These are phyloP conservation scores for Phyllotreta cruciferae DNA, from an alignment of 2,888 invertebrate genomes.

Conservation along the genomic window DNA sequence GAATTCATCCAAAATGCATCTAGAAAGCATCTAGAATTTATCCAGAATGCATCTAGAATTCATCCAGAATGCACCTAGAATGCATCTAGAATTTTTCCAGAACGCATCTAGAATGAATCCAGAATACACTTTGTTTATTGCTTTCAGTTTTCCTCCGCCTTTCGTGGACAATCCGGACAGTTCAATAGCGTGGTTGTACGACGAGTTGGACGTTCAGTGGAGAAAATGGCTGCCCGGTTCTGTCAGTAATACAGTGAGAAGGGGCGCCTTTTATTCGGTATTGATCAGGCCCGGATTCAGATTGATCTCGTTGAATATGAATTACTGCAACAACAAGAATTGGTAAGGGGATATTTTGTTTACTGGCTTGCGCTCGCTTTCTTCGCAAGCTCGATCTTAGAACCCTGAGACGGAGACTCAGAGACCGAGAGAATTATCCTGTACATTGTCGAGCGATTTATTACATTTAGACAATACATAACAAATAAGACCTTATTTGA, in stretches of 20 bases:
- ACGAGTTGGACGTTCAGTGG: slow-evolving; percentile 89
- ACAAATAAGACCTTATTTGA: too few relatives aligned
- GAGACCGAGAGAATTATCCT: too few relatives aligned
- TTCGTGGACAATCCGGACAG: slow-evolving; percentile 81
- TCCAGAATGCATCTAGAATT: too few relatives aligned
- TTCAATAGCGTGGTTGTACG: slow-evolving; percentile 91
- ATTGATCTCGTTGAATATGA: slow-evolving; percentile 94
- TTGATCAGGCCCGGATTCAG: slow-evolving; percentile 88
- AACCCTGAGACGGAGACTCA: too few relatives aligned
- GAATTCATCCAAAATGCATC: too few relatives aligned
- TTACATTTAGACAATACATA: too few relatives aligned
- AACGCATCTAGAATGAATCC: too few relatives aligned
- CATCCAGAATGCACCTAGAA: too few relatives aligned
- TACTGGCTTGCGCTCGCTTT: neutral
- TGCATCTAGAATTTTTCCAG: too few relatives aligned
- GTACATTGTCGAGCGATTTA: too few relatives aligned
- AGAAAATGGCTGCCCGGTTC: slow-evolving; percentile 88
- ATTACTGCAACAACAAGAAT: slow-evolving; percentile 94
- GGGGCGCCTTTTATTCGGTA: slow-evolving; percentile 92
- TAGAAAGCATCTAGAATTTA: too few relatives aligned
- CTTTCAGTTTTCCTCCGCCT: slow-evolving; percentile 82
- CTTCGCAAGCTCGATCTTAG: too few relatives aligned
- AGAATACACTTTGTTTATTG: slow-evolving; percentile 7
- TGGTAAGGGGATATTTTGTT: slow-evolving; percentile 66
- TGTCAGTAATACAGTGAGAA: slow-evolving; percentile 83